Base-by-base conservation (phyloP, 2,113 vertebrate species). In the Phalacrocorax pelagicus region DNA sequence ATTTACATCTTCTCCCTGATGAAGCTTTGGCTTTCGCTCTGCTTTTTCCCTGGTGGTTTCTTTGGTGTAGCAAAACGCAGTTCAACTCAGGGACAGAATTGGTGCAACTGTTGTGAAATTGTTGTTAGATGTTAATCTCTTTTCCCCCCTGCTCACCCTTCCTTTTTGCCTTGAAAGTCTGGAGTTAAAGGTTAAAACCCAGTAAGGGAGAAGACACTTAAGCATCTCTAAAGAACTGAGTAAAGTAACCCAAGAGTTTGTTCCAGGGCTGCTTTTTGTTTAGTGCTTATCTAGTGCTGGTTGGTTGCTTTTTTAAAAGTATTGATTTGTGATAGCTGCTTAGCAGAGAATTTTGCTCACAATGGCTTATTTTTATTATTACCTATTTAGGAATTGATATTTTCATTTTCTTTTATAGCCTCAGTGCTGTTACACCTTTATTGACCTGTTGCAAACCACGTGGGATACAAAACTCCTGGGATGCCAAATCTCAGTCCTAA, bases 131-230 rank as follows among this genome's bases (percentile, higher is more conserved):
- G 15, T 62, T 71, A 22, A 55, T 47, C 62, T 63, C 22, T 86
- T 62, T n/a, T 66, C 10, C 0, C 0, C 32, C 15, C 24, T 57
- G 7, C 18, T 10, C 2, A 12, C 34, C 5, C 11, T 70, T 71
- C 10, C 9, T 72, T 86, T 86, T 66, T 83, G 34, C 49, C 20
- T 80, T 58, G 29, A 47, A 90, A 82, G 13, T 40, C 42, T 66
- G 55, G 12, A 73, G 40, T 49, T 74, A 42, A 79, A 74, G 34
- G 12, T 73, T 52, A 74, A 93, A 89, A 65, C 27, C 17, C n/a
- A 26, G 24, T 30, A 23, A 58, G 9, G 11, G 34, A 15, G 9
- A 61, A 47, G 51, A 59, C 54, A 32, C 15, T 71, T 44, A 4
- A 71, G 12, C 17, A 26, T 62, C 12, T 57, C 52, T 36, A 66